Evolutionary conservation across 2,113 vertebrate species (phyloP).

Genomic region (Etheostoma cragini): DNA sequence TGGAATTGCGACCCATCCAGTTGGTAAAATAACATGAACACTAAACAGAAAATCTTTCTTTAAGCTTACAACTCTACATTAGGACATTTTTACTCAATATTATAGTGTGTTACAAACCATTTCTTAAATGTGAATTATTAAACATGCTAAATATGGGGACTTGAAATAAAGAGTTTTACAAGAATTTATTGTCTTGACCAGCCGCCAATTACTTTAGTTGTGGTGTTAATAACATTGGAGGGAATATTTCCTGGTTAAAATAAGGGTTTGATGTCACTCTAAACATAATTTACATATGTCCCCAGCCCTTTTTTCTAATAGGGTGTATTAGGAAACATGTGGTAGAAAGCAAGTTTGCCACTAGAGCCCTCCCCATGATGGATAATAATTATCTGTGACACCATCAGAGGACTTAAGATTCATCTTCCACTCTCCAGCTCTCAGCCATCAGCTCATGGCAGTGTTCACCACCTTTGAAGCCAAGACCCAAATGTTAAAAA

Average conservation of each 20-base stretch:
- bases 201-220: neutral
- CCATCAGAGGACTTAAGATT: slow-evolving; percentile 1
- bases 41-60: neutral
- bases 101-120: neutral
- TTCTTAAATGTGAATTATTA: neutral
- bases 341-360: neutral
- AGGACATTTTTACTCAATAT: neutral
- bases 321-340: neutral
- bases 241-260: neutral
- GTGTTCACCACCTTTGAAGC: slow-evolving; percentile 49
- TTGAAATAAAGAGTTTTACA: neutral
- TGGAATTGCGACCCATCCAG: neutral
- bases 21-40: neutral
- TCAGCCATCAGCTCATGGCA: slow-evolving; percentile 31
- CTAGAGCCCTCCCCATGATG: neutral
- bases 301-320: neutral
- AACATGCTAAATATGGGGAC: neutral
- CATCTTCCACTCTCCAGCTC: neutral
- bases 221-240: neutral
- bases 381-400: slow-evolving; percentile 18
- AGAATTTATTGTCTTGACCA: neutral
- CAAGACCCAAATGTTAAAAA: slow-evolving; percentile 70
- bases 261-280: neutral
- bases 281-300: neutral
- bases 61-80: neutral